phyloP scores from a whole-genome alignment of 2,113 vertebrate genomes.

The Datnioides undecimradiatus region DNA sequence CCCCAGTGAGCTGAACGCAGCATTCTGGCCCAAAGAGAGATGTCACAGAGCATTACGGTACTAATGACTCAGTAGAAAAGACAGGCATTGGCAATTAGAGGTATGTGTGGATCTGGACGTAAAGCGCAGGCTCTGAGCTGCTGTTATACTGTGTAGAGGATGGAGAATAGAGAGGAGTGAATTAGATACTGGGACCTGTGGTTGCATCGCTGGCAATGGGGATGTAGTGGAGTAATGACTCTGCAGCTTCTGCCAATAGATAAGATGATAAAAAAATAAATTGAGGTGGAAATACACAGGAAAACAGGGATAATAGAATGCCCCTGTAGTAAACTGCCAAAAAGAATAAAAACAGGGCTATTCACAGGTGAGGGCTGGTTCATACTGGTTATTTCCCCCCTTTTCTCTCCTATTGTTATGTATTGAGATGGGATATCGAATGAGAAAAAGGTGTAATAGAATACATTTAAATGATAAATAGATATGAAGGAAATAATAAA shows the following conservation, averaged over 20 bases:
- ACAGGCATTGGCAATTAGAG: slow-evolving; percentile 72
- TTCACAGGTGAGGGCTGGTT: not conserved
- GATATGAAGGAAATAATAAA: not conserved
- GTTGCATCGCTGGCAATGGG: slow-evolving; percentile 14
- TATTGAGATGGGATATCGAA: not conserved
- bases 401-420: slow-evolving; percentile 6
- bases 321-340: not conserved
- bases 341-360: not conserved
- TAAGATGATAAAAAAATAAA: slow-evolving; percentile 26
- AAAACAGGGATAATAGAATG: slow-evolving; percentile 31
- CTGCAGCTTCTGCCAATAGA: slow-evolving; percentile 41
- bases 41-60: slow-evolving; percentile 70
- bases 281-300: slow-evolving; percentile 19
- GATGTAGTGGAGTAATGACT: slow-evolving; percentile 46
- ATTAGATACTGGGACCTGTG: slow-evolving; percentile 28
- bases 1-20: slow-evolving; percentile 66
- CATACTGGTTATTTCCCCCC: not conserved
- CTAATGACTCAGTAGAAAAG: slow-evolving; percentile 73
- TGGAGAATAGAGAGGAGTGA: slow-evolving; percentile 17
- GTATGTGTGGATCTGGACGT: slow-evolving; percentile 64
- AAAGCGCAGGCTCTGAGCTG: slow-evolving; percentile 36
- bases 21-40: slow-evolving; percentile 72
- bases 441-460: not conserved
- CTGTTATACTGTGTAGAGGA: slow-evolving; percentile 23
- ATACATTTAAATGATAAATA: not conserved